Evolutionary conservation across 1,140 invertebrate genomes (phyloP).

Genomic region (Eulimnadia texana): DNA sequence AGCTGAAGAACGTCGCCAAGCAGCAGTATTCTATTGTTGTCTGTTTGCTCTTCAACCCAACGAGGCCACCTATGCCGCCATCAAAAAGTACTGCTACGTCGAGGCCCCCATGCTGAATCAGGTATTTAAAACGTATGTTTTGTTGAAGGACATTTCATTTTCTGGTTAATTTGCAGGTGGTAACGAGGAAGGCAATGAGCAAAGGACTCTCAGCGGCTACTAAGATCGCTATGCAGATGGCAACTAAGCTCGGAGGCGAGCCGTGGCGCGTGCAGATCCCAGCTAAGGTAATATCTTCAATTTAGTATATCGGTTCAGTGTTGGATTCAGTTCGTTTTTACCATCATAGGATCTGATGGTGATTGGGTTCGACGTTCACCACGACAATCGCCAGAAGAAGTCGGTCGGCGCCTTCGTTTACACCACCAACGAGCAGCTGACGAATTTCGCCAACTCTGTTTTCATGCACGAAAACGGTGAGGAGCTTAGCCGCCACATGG

Average conservation of each 20-base stretch:
- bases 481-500: constrained; percentile 50
- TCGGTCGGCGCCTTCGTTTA: constrained; percentile 58
- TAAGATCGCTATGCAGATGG: neutral
- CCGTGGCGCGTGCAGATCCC: constrained; percentile 2
- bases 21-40: neutral
- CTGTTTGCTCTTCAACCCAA: neutral
- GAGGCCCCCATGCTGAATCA: neutral
- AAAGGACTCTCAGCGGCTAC: neutral
- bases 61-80: neutral
- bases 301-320: constrained; percentile 42
- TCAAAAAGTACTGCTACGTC: neutral
- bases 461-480: constrained; percentile 52
- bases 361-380: constrained; percentile 74
- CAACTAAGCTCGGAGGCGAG: neutral
- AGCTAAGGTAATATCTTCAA: constrained; percentile 33
- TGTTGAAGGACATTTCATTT: neutral
- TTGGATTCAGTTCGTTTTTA: constrained; percentile 37
- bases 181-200: neutral
- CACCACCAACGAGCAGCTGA: constrained; percentile 45
- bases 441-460: constrained; percentile 50
- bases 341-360: constrained; percentile 54
- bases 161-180: neutral
- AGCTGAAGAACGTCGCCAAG: neutral
- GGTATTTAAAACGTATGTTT: too few species aligned
- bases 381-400: constrained; percentile 45